phyloP scores from a whole-genome alignment of 1,140 invertebrate species.

The Drosophila eugracilis region DNA sequence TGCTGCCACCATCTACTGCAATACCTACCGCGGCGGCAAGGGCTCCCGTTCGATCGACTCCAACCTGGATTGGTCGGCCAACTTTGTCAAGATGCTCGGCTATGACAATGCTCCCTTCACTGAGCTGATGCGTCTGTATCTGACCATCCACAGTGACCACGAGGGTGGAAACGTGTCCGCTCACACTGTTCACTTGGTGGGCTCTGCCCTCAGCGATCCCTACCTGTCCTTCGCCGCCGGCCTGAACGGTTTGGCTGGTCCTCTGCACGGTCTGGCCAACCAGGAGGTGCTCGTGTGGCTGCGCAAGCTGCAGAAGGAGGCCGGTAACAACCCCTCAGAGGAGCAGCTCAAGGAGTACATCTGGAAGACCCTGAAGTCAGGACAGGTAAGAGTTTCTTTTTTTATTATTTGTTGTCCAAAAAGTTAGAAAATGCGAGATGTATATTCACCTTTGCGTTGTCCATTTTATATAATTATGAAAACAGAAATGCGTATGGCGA shows the following conservation, averaged over 20 bases:
- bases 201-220: slow-evolving; percentile 97
- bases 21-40: slow-evolving; percentile 94
- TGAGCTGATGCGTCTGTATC: slow-evolving; percentile 97
- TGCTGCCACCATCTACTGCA: slow-evolving; percentile 97
- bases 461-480: no score
- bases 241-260: slow-evolving; percentile 97
- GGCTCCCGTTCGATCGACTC: slow-evolving; percentile 94
- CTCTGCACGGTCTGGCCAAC: slow-evolving; percentile 97
- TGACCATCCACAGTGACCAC: slow-evolving; percentile 98
- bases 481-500: no score
- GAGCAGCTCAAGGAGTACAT: slow-evolving; percentile 97
- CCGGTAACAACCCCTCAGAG: slow-evolving; percentile 93
- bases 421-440: neutral
- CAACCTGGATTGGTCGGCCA: slow-evolving; percentile 96
- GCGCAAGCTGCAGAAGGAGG: slow-evolving; percentile 91
- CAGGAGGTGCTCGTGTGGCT: slow-evolving; percentile 96
- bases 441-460: neutral
- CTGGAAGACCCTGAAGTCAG: slow-evolving; percentile 97
- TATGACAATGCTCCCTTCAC: slow-evolving; percentile 94
- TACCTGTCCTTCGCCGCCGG: slow-evolving; percentile 97
- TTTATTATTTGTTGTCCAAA: neutral
- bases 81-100: slow-evolving; percentile 97
- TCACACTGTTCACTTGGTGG: slow-evolving; percentile 97
- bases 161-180: slow-evolving; percentile 98
- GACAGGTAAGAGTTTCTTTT: slow-evolving; percentile 84